A percentile compares a stretch with the other conserved stretches of the same genome.
Conservation (phyloP, 2,888 invertebrate species). For the Drosophila atroscutellata region DNA sequence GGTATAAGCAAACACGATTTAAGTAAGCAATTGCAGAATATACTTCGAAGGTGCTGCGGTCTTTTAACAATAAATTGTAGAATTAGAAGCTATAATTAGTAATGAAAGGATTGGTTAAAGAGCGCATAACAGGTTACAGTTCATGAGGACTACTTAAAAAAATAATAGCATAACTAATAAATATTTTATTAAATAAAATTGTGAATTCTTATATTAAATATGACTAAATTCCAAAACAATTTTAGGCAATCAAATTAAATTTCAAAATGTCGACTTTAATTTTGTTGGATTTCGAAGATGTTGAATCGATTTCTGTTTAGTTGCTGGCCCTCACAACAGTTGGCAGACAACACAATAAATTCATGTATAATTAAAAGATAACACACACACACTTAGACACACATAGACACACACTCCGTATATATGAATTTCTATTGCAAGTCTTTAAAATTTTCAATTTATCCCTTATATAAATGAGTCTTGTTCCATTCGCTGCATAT, state of each 20-base stretch:
- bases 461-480: constrained; percentile 11
- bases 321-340: constrained; percentile 44
- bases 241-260: background rate
- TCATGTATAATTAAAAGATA: constrained; percentile 81
- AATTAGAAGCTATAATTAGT: background rate
- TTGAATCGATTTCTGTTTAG: constrained; percentile 15
- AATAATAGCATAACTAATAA: background rate
- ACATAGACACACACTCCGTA: background rate
- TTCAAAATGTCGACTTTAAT: constrained; percentile 4
- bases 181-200: background rate
- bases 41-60: background rate
- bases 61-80: background rate
- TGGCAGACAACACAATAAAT: constrained; percentile 49
- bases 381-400: constrained; percentile 46
- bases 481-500: constrained; percentile 51
- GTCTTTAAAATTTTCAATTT: constrained; percentile 50
- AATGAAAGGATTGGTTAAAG: background rate
- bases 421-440: constrained; percentile 22
- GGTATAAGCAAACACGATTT: background rate
- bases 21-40: background rate
- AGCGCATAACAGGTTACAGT: background rate
- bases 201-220: background rate
- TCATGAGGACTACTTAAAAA: background rate
- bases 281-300: background rate
- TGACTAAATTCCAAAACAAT: constrained; percentile 2